Percentiles rank a stretch among this genome's conserved stretches.
Evolutionary conservation across 2,888 invertebrate species (phyloP).

Genomic region (Leucophenga maculata): DNA sequence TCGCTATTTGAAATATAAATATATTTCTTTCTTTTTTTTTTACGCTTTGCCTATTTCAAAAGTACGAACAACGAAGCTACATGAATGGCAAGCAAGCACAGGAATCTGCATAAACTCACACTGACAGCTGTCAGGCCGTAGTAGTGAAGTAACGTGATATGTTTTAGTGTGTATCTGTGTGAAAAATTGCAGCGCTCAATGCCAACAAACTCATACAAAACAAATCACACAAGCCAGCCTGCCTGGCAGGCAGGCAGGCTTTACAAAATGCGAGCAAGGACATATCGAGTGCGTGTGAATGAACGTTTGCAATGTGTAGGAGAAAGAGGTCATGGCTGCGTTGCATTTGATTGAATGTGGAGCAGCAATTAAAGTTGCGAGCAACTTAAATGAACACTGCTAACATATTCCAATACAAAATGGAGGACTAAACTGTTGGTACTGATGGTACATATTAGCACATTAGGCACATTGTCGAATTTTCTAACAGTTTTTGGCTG

Average conservation of each 20-base stretch:
- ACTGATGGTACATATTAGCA: conserved; percentile 45
- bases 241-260: too few species aligned
- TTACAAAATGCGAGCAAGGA: conserved; percentile 10
- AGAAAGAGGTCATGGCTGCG: conserved; percentile 4
- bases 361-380: too few species aligned
- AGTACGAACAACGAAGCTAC: background rate
- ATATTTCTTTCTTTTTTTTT: too few species aligned
- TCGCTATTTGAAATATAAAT: background rate
- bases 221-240: conserved; percentile 36
- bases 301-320: background rate
- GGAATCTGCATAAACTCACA: conserved; percentile 7
- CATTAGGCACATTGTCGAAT: conserved; percentile 48
- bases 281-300: background rate
- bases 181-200: too few species aligned
- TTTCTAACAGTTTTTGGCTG: conserved; percentile 29
- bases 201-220: conserved; percentile 17
- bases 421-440: conserved; percentile 51
- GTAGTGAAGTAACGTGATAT: conserved; percentile 36
- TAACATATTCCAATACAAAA: too few species aligned
- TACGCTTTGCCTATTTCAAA: too few species aligned
- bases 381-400: too few species aligned
- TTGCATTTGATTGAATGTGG: background rate
- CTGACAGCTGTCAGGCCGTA: conserved; percentile 17
- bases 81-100: conserved; percentile 35
- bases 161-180: conserved; percentile 41